Conservation (phyloP, 2,113 vertebrate species). For the Antennarius striatus region DNA sequence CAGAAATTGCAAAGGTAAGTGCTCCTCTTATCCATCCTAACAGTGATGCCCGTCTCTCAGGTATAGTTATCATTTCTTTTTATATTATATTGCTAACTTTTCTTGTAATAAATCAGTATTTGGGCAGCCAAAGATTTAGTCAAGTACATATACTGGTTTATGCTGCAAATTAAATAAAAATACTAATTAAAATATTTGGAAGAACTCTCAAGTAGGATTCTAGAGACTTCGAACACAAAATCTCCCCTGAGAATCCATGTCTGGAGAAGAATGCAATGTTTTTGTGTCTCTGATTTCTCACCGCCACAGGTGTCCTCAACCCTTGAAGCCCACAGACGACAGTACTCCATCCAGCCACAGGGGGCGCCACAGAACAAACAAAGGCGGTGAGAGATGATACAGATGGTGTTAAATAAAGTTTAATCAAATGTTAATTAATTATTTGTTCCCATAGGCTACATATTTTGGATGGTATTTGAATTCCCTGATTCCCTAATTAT, state of each 20-base stretch:
- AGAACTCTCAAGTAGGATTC: not conserved
- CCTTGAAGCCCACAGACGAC: conserved; percentile 58
- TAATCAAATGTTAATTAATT: too few species aligned
- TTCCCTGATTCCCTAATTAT: too few species aligned
- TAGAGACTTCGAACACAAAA: not conserved
- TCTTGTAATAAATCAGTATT: conserved; percentile 40
- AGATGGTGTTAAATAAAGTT: not conserved
- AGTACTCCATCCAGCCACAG: conserved; percentile 51
- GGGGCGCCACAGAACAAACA: conserved; percentile 44
- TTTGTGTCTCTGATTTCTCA: not conserved
- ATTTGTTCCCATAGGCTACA: too few species aligned
- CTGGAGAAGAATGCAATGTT: not conserved
- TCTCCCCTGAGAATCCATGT: not conserved
- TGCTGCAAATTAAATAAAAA: conserved; percentile 6
- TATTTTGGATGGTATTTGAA: too few species aligned
- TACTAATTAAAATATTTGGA: too few species aligned
- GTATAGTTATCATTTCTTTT: conserved; percentile 23
- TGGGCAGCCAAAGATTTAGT: conserved; percentile 22
- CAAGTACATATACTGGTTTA: conserved; percentile 43
- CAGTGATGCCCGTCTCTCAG: not conserved
- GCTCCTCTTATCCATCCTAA: not conserved
- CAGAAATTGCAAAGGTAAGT: conserved; percentile 86
- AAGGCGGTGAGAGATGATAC: conserved; percentile 50
- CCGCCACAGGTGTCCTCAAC: conserved; percentile 67
- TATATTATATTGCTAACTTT: conserved; percentile 10